These are phyloP conservation scores for Eupithecia subumbrata DNA, from an alignment of 2,888 invertebrate genomes.

Conservation along the genomic window DNA sequence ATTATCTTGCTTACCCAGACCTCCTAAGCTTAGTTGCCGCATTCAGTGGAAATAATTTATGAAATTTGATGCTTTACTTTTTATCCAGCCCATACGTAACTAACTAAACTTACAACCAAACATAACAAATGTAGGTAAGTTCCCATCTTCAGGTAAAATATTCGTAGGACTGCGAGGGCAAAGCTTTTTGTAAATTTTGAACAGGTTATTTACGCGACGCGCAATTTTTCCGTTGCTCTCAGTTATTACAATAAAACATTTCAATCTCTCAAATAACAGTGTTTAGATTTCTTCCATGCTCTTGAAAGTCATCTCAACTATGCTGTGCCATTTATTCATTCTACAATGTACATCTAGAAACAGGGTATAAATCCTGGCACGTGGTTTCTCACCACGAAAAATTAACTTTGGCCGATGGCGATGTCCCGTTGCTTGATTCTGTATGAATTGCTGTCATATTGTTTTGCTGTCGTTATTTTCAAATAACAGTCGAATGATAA, in stretches of 20 bases:
- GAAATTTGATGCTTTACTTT: neutral
- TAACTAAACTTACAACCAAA: too few relatives aligned
- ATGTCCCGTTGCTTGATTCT: neutral
- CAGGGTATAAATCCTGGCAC: conserved; percentile 66
- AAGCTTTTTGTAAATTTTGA: too few relatives aligned
- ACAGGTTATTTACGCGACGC: neutral
- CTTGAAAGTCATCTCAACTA: neutral
- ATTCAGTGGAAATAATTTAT: neutral
- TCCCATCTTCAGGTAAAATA: too few relatives aligned
- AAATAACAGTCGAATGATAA: neutral
- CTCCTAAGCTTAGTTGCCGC: neutral
- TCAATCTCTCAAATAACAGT: neutral
- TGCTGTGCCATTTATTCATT: conserved; percentile 55
- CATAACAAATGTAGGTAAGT: too few relatives aligned
- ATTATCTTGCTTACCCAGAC: neutral
- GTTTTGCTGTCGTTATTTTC: conserved; percentile 25
- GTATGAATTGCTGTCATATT: conserved; percentile 3
- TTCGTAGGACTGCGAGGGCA: too few relatives aligned
- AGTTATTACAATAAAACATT: neutral
- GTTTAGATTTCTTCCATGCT: neutral
- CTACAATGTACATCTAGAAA: conserved; percentile 49
- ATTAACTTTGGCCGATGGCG: conserved; percentile 62
- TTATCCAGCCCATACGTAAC: too few relatives aligned
- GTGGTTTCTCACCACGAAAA: conserved; percentile 65
- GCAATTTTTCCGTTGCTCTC: too few relatives aligned